A percentile compares a stretch with the other conserved stretches of the same genome.
phyloP scores from a whole-genome alignment of 2,113 vertebrate species.

The Catharus bicknelli region DNA sequence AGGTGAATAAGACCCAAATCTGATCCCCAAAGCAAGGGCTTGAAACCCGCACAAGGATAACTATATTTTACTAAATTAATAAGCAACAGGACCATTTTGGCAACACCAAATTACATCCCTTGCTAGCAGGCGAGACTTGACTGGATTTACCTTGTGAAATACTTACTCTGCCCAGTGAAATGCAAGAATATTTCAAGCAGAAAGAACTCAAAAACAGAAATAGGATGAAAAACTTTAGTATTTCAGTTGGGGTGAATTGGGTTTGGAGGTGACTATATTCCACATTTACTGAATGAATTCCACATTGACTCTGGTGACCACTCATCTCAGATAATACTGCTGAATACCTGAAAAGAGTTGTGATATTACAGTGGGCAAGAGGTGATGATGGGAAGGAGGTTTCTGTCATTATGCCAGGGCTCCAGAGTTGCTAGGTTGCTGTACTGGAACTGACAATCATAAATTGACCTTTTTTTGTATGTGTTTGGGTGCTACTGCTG shows the following conservation, averaged over 20 bases:
- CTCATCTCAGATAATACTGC: neutral
- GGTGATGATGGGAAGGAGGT: neutral
- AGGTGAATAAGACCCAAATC: conserved; percentile 30
- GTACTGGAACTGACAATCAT: neutral
- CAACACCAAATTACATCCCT: neutral
- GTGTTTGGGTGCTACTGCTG: neutral
- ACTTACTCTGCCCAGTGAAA: neutral
- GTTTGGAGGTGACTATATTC: neutral
- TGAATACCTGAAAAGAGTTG: neutral
- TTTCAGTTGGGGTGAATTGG: neutral
- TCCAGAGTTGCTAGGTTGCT: neutral
- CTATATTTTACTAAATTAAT: neutral
- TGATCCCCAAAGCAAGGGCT: conserved; percentile 26
- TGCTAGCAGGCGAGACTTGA: neutral
- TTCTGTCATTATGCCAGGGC: neutral
- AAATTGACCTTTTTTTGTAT: neutral
- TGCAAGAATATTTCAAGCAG: neutral
- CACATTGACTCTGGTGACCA: neutral
- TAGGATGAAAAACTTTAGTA: neutral
- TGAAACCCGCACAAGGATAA: neutral
- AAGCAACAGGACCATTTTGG: neutral
- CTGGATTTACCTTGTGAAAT: neutral
- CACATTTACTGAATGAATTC: neutral
- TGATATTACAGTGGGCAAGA: neutral
- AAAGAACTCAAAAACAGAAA: neutral